Percentiles rank a stretch among this genome's conserved stretches.
phyloP scores from a whole-genome alignment of 2,888 invertebrate species.

The Amiota mariae region DNA sequence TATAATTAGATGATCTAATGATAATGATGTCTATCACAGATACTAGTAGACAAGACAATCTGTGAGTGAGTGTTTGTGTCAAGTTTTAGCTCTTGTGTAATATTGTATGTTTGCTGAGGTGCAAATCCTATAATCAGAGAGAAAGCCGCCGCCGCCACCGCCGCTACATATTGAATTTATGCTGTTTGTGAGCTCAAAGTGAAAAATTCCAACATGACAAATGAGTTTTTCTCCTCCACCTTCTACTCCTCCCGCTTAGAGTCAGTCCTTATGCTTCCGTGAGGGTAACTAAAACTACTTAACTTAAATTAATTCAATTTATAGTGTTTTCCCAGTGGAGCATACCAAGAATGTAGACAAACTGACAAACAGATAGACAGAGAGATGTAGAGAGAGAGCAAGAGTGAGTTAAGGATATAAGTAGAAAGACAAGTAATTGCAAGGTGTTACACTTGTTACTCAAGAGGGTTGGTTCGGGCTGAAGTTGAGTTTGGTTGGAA shows the following conservation, averaged over 20 bases:
- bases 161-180: neutral
- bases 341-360: neutral
- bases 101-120: no score
- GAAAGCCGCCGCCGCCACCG: neutral
- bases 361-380: neutral
- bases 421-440: constrained; percentile 6
- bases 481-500: neutral
- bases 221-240: neutral
- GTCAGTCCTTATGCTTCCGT: no score
- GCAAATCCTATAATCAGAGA: no score
- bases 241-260: neutral
- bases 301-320: constrained; percentile 51
- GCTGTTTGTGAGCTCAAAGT: neutral
- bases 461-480: neutral
- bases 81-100: no score
- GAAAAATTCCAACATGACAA: constrained; percentile 15
- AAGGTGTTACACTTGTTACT: neutral
- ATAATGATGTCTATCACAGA: no score
- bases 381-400: neutral
- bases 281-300: constrained; percentile 42
- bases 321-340: constrained; percentile 40
- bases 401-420: neutral
- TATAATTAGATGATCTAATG: constrained; percentile 24
- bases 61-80: no score
- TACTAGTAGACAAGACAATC: no score